A percentile compares a stretch with the other conserved stretches of the same genome.
phyloP scores from a whole-genome alignment of 2,888 invertebrate species.

The Rosalia funebris region DNA sequence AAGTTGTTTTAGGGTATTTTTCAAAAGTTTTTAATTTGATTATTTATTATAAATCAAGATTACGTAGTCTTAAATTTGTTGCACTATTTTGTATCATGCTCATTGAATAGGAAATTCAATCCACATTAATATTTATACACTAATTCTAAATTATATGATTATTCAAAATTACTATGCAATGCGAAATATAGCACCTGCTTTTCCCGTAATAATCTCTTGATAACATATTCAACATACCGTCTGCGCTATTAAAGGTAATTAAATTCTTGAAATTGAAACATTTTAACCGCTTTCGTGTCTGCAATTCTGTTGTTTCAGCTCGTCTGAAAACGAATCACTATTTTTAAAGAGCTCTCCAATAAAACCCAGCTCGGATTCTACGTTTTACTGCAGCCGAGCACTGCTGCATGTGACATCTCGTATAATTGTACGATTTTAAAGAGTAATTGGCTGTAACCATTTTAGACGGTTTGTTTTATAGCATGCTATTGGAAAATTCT shows the following conservation, averaged over 20 bases:
- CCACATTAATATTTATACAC: no score
- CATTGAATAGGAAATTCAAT: no score
- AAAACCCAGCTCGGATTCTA: slow-evolving; percentile 23
- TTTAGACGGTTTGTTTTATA: slow-evolving; percentile 24
- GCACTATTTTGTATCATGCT: no score
- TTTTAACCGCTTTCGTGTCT: slow-evolving; percentile 13
- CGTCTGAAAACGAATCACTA: slow-evolving; percentile 24
- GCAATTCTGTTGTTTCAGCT: slow-evolving; percentile 24
- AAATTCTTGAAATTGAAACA: slow-evolving; percentile 1
- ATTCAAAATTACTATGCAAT: no score
- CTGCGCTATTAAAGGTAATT: background rate
- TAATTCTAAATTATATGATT: no score
- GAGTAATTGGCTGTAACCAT: slow-evolving; percentile 29
- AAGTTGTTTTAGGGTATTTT: no score
- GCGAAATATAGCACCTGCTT: no score
- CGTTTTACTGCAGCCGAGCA: slow-evolving; percentile 14
- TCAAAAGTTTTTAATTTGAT: no score
- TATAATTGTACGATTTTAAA: slow-evolving; percentile 29
- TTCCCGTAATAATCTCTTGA: no score
- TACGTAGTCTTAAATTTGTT: no score
- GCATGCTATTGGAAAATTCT: slow-evolving; percentile 13
- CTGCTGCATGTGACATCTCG: slow-evolving; percentile 24
- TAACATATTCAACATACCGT: background rate
- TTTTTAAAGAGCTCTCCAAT: slow-evolving; percentile 28
- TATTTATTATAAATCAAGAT: no score